A percentile compares a stretch with the other conserved stretches of the same genome.
Evolutionary conservation across 2,113 vertebrate genomes (phyloP).

Genomic region (Lanius ludovicianus): DNA sequence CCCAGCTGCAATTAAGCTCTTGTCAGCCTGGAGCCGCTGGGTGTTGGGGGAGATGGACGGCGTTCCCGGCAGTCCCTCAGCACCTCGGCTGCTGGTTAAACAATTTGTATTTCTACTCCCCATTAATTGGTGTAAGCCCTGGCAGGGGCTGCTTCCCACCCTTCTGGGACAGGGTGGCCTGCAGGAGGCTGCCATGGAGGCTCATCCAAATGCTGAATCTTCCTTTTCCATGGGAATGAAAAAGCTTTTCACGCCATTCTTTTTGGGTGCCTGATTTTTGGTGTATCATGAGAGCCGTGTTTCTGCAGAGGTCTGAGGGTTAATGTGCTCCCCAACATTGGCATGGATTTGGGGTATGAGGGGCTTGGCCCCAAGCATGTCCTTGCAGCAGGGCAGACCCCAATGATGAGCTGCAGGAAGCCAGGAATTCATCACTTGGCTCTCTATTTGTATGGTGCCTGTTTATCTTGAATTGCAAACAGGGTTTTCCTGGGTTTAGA

Average conservation of each 20-base stretch:
- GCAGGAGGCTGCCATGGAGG: accelerated
- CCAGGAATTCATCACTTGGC: neutral
- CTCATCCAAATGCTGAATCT: accelerated
- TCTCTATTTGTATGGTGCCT: neutral
- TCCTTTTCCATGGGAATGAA: neutral
- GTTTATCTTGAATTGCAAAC: neutral
- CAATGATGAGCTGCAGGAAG: neutral
- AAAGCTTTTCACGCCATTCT: neutral
- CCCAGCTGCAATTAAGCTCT: conserved; percentile 13
- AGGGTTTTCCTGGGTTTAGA: neutral
- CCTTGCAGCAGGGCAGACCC: neutral
- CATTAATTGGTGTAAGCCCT: neutral
- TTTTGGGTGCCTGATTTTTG: accelerated
- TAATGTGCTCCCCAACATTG: accelerated
- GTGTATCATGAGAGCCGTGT: accelerated
- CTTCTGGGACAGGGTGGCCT: neutral
- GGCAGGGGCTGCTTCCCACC: neutral
- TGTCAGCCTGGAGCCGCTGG: neutral
- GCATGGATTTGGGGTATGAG: neutral
- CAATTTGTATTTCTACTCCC: conserved; percentile 19
- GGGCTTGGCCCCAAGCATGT: accelerated
- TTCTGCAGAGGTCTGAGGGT: neutral
- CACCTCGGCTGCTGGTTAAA: neutral
- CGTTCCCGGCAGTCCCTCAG: neutral
- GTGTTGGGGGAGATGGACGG: neutral